Evolutionary conservation across 2,888 invertebrate genomes (phyloP), one percentile per base, ranked within the genome.

Genomic region (Pyrocoelia pectoralis): DNA sequence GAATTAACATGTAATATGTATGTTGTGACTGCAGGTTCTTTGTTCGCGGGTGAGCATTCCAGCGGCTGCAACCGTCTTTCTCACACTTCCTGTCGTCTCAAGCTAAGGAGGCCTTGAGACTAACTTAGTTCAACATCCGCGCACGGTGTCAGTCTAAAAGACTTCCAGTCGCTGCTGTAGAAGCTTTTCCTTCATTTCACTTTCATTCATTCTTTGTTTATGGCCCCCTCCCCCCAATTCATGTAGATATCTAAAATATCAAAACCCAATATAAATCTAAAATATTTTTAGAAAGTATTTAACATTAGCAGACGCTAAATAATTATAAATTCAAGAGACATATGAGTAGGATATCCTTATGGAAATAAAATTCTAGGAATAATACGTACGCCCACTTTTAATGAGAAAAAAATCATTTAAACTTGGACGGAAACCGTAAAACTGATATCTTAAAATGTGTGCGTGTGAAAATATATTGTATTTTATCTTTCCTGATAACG

Each of bases 61-160:
- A 70, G 62, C 67, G 65, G 58, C 61, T 61, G 46, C 48, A 52
- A 61, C 65, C 56, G 53, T 72, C 68, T 64, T 70, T 67, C 70
- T 70, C 72, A 70, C 69, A 69, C 73, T 73, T 74, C 74, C 74
- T 74, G 73, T 69, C 73, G 68, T 74, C 75, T 73, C 74, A 74
- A 70, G 68, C 71, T 56, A 67, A 43, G 24, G 71, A 79, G 81
- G 77, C 81, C 81, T 81, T 81, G 81, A 80, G 81, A 81, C 81
- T 77, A 79, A 80, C 81, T 80, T 81, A 80, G 81, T 81, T 82
- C 81, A 81, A 81, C 79, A 82, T 81, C 82, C 81, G 80, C 76
- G 73, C 72, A 68, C 67, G 70, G 65, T 67, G 73, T 68, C 68
- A 65, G 71, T 67, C 71, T 62, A 68, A 70, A 72, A 70, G 70